phyloP scores from a whole-genome alignment of 2,888 invertebrate species.

The Caenorhabditis sp. region DNA sequence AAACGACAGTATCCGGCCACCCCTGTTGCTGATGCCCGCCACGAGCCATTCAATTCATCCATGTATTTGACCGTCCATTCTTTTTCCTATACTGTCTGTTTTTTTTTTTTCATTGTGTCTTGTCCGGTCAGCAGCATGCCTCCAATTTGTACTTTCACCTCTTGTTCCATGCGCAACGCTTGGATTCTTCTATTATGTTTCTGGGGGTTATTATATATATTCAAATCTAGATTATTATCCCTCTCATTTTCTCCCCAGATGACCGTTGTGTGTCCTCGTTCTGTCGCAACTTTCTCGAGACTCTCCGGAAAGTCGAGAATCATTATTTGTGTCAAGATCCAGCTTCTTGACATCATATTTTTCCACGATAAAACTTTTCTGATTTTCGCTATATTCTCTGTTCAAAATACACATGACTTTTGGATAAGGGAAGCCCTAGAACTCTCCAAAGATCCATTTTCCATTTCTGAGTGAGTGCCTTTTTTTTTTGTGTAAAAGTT shows the following conservation, averaged over 20 bases:
- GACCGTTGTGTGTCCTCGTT: conserved; percentile 12
- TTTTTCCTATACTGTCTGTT: conserved; percentile 25
- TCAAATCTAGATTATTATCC: conserved; percentile 20
- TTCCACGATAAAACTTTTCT: not conserved
- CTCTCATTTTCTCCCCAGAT: conserved; percentile 12
- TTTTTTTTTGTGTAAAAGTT: conserved; percentile 19
- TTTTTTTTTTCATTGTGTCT: conserved; percentile 6
- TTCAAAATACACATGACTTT: not conserved
- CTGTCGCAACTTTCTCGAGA: conserved; percentile 44
- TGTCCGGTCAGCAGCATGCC: conserved; percentile 26
- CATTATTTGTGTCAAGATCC: conserved; percentile 14
- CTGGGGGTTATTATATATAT: conserved; percentile 42
- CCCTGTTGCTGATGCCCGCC: conserved; percentile 33
- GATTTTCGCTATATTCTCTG: not conserved
- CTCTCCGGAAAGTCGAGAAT: conserved; percentile 10
- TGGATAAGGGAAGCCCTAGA: not conserved
- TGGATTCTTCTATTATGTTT: conserved; percentile 30
- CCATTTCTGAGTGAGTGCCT: conserved; percentile 4
- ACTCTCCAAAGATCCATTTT: not conserved
- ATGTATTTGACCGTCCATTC: conserved; percentile 34
- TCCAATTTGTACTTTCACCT: conserved; percentile 62
- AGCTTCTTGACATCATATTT: conserved; percentile 18
- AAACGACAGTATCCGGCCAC: conserved; percentile 37
- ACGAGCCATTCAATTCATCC: conserved; percentile 52
- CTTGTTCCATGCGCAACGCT: conserved; percentile 30